These are phyloP conservation scores for Lerema accius DNA, from an alignment of 1,140 invertebrate genomes.

Conservation along the genomic window DNA sequence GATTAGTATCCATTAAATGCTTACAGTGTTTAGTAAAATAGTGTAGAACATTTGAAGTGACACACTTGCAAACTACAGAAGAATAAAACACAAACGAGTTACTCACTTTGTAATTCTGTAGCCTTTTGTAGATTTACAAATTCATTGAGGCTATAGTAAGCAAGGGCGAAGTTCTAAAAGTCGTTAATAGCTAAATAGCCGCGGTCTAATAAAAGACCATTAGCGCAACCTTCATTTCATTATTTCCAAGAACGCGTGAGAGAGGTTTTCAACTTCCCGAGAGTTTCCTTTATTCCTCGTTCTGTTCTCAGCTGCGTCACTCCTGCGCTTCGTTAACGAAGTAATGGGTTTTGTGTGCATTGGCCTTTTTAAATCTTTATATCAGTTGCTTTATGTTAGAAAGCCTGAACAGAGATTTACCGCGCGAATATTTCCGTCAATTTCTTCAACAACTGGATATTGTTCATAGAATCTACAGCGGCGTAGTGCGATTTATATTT, in stretches of 20 bases:
- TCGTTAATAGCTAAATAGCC: conserved; percentile 21
- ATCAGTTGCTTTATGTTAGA: too few species aligned
- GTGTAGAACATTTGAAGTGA: too few species aligned
- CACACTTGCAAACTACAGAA: too few species aligned
- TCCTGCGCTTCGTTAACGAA: conserved; percentile 58
- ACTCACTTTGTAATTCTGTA: not conserved
- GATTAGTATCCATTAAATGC: too few species aligned
- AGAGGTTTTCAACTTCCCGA: conserved; percentile 48
- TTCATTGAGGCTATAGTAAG: not conserved
- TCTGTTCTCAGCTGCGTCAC: conserved; percentile 44
- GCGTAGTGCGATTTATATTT: too few species aligned
- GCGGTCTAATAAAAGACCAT: conserved; percentile 20
- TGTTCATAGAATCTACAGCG: too few species aligned
- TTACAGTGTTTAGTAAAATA: too few species aligned
- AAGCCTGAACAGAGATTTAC: too few species aligned
- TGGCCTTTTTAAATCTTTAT: conserved; percentile 5
- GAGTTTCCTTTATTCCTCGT: conserved; percentile 46
- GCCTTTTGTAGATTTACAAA: not conserved
- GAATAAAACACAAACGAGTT: too few species aligned
- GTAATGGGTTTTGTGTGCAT: conserved; percentile 65
- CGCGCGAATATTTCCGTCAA: too few species aligned
- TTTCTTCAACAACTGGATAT: too few species aligned
- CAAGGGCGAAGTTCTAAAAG: conserved; percentile 10
- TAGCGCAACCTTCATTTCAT: conserved; percentile 38
- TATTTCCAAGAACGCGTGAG: conserved; percentile 41